A percentile compares a stretch with the other conserved stretches of the same genome.
Conservation (phyloP, 1,140 invertebrate species). For the Cotesia glomerata region DNA sequence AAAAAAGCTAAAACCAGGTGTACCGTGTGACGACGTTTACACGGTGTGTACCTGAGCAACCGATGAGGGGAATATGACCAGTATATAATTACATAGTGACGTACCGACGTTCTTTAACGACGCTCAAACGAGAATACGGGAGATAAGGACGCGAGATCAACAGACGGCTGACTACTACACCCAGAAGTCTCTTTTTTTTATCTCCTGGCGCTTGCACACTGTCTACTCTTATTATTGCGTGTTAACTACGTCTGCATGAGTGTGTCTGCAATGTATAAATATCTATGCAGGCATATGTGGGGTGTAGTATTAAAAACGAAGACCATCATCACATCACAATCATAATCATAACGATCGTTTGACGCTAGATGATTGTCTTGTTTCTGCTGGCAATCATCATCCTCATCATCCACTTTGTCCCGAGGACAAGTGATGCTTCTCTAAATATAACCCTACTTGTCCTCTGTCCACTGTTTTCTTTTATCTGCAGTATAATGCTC, state of each 20-base stretch:
- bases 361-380: conserved; percentile 5
- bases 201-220: not conserved
- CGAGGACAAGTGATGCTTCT: not conserved
- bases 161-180: not conserved
- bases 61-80: not conserved
- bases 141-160: not conserved
- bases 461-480: too few species aligned
- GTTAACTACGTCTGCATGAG: not conserved
- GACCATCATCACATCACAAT: too few species aligned
- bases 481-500: too few species aligned
- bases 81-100: conserved; percentile 29
- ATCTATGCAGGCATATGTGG: too few species aligned
- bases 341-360: not conserved
- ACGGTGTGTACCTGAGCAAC: conserved; percentile 14
- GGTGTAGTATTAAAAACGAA: too few species aligned
- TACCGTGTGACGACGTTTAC: conserved; percentile 28
- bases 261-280: too few species aligned
- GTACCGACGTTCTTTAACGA: conserved; percentile 26
- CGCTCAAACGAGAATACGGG: conserved; percentile 8
- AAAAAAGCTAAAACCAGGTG: conserved; percentile 3
- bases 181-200: not conserved
- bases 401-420: conserved; percentile 5
- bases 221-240: not conserved
- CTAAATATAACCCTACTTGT: too few species aligned
- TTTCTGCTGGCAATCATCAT: conserved; percentile 4